These are phyloP conservation scores for Tuta absoluta DNA, from an alignment of 2,888 invertebrate species.

Conservation along the genomic window DNA sequence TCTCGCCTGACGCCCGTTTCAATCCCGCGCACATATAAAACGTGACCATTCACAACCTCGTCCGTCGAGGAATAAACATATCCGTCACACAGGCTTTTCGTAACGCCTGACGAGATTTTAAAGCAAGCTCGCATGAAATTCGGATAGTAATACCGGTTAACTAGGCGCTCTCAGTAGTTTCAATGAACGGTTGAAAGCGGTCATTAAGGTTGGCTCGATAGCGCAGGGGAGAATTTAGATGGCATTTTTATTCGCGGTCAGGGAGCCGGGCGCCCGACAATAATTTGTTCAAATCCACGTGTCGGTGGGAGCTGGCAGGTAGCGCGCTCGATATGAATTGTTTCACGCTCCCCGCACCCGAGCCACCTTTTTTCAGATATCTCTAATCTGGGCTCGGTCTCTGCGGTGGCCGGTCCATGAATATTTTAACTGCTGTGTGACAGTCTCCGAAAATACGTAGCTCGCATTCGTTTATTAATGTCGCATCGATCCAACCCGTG, in stretches of 20 bases:
- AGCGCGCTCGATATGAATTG: conserved; percentile 52
- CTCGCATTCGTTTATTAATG: conserved; percentile 72
- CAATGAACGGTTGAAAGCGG: conserved; percentile 39
- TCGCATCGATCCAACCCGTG: conserved; percentile 59
- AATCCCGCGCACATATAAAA: conserved; percentile 64
- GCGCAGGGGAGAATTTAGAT: conserved; percentile 52
- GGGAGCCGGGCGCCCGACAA: conserved; percentile 34
- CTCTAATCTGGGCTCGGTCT: conserved; percentile 62
- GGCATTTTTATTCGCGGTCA: conserved; percentile 55
- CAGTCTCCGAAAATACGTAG: conserved; percentile 63
- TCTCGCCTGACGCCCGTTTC: conserved; percentile 53
- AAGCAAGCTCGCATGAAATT: conserved; percentile 38
- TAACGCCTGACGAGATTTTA: conserved; percentile 44
- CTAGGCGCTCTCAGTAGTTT: conserved; percentile 33
- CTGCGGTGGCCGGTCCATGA: conserved; percentile 65
- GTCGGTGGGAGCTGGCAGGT: conserved; percentile 28
- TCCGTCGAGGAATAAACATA: conserved; percentile 60
- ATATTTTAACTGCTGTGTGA: conserved; percentile 72
- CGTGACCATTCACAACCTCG: conserved; percentile 67
- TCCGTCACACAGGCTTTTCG: conserved; percentile 50
- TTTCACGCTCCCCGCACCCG: conserved; percentile 48
- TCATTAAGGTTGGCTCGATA: conserved; percentile 49
- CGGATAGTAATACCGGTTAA: conserved; percentile 34
- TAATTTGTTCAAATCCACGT: conserved; percentile 43
- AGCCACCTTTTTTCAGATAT: conserved; percentile 58